Evolutionary conservation across 2,797 vertebrate species (phyloP).

Genomic region (Trachops cirrhosus): DNA sequence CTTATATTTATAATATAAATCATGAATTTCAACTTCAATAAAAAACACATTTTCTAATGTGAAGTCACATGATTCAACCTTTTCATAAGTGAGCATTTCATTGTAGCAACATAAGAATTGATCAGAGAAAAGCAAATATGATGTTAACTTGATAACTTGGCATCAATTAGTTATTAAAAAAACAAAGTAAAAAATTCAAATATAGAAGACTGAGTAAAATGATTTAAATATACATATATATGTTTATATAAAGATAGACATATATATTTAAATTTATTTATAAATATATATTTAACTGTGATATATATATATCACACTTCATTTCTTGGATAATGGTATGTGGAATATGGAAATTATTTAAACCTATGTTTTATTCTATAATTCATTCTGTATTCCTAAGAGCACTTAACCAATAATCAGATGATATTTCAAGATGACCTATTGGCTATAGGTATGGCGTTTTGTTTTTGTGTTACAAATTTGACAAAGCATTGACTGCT

Average conservation of each 20-base stretch:
- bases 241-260: too few species aligned
- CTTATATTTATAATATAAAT: background rate
- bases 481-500: background rate
- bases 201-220: background rate
- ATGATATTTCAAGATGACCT: background rate
- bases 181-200: background rate
- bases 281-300: too few species aligned
- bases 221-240: background rate
- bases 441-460: background rate
- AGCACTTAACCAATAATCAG: background rate
- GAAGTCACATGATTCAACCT: background rate
- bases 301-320: rapidly evolving
- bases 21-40: background rate
- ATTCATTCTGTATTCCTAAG: background rate
- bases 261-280: too few species aligned
- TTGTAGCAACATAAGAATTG: background rate
- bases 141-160: background rate
- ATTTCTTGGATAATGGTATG: background rate
- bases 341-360: background rate
- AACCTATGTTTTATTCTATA: background rate
- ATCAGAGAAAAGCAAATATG: background rate
- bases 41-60: background rate
- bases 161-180: background rate
- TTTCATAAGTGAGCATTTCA: background rate
- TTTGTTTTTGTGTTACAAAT: background rate